Percentiles rank a stretch among this genome's conserved stretches.
phyloP scores from a whole-genome alignment of 2,888 invertebrate genomes.

The Oligia strigilis region DNA sequence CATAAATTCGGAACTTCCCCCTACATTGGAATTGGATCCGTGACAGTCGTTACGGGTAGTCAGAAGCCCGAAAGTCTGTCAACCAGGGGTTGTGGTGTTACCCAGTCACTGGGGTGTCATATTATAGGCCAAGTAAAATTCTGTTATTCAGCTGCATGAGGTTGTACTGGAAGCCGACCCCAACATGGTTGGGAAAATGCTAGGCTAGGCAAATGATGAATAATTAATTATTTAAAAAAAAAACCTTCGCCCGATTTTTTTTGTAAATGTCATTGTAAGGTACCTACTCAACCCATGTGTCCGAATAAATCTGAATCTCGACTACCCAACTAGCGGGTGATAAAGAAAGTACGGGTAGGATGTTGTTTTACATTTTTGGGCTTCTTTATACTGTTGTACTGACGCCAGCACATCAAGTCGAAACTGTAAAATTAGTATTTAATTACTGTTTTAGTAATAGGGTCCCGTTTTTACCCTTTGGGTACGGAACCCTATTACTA shows the following conservation, averaged over 20 bases:
- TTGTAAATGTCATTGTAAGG: background rate
- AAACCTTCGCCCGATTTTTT: background rate
- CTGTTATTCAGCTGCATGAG: background rate
- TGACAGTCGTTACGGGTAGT: background rate
- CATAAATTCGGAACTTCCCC: background rate
- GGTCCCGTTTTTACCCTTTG: too few species aligned
- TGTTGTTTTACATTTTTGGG: conserved; percentile 36
- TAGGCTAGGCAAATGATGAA: background rate
- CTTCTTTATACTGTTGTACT: background rate
- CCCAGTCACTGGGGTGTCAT: background rate
- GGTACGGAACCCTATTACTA: too few species aligned
- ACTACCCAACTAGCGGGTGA: conserved; percentile 13
- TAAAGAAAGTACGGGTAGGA: background rate
- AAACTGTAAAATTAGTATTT: too few species aligned
- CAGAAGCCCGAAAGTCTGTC: background rate
- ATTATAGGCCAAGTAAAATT: background rate
- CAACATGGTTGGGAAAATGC: background rate
- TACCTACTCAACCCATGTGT: conserved; percentile 9
- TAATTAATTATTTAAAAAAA: conserved; percentile 3
- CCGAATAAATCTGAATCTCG: conserved; percentile 41
- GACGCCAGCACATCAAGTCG: too few species aligned
- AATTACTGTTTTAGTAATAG: too few species aligned
- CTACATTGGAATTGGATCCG: background rate
- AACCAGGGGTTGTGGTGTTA: background rate
- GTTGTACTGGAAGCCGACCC: background rate